Evolutionary conservation across 2,113 vertebrate genomes (phyloP), one percentile per base, ranked within the genome.

Genomic region (Chloebia gouldiae): DNA sequence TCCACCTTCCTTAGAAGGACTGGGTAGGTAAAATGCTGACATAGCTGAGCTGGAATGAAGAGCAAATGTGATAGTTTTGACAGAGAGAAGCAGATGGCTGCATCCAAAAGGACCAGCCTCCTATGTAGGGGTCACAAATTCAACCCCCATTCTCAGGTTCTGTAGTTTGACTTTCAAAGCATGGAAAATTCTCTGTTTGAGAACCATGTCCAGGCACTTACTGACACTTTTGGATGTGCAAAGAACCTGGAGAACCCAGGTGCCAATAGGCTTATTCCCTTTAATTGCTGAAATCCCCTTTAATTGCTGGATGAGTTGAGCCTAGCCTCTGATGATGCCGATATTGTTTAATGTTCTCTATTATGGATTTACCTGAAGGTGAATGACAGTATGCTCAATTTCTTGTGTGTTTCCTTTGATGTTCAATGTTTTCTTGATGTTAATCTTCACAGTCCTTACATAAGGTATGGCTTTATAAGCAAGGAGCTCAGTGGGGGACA

Each of bases 301-400:
- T 39, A 39, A 39, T 88, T 51, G 85, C 45, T 69, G 57, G 40
- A 42, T 33, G 78, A 53, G 75, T 47, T 90, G 70, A 82, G 59
- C 81, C 84, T 72, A 44, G 66, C 7, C n/a, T 89, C 63, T 69
- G 84, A 79, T 69, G 50, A 53, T 72, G 87, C 45, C 78, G 82
- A 27, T 72, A 91, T 63, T 88, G 78, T 69, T 94, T 93, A 91
- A 65, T 88, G 91, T 90, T 90, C 81, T 91, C 61, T 89, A 28
- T 89, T 82, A 91, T 35, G 47, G 91, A 95, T 93, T 92, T 77
- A 91, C 27, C 66, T 88, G 53, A 44, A 82, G 37, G 45, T 80
- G 75, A 85, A 31, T 59, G 54, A 65, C 37, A 57, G 28, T 23
- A 77, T 72, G 40, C 66, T 91, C 81, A 44, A 77, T 90, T 93